A percentile compares a stretch with the other conserved stretches of the same genome.
These are phyloP conservation scores for Asarcornis scutulata DNA, from an alignment of 2,113 vertebrate genomes.

Conservation along the genomic window DNA sequence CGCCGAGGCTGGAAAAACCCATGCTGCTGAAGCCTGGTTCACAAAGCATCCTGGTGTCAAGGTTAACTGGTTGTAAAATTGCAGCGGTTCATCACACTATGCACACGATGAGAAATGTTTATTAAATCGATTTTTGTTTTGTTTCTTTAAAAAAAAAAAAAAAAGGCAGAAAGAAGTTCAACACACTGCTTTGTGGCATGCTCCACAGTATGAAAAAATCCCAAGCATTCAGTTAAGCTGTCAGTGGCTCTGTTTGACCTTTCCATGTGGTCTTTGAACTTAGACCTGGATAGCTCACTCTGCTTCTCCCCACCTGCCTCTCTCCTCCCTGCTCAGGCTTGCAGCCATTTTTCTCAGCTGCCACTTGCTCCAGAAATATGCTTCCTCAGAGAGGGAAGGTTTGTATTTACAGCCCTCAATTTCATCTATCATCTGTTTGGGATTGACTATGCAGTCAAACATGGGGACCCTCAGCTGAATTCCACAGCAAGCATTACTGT, in stretches of 20 bases:
- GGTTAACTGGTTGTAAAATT: constrained; percentile 58
- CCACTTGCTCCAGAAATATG: neutral
- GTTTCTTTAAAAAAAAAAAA: constrained; percentile 38
- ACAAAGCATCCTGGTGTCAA: constrained; percentile 51
- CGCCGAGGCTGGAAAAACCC: constrained; percentile 29
- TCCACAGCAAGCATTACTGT: neutral
- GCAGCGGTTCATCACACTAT: constrained; percentile 59
- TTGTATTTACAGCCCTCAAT: neutral
- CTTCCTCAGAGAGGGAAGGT: neutral
- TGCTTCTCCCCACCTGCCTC: neutral
- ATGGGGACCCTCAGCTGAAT: neutral
- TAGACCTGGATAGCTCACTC: neutral
- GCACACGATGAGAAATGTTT: constrained; percentile 71
- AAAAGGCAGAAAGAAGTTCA: constrained; percentile 65
- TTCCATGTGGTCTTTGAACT: neutral
- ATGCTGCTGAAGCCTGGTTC: constrained; percentile 41
- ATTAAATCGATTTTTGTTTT: constrained; percentile 56
- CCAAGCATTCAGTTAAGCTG: constrained; percentile 69
- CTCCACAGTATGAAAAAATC: constrained; percentile 66
- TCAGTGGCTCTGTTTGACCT: constrained; percentile 62
- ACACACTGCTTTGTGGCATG: constrained; percentile 69
- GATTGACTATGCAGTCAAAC: neutral
- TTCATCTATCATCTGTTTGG: neutral
- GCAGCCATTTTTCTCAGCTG: neutral
- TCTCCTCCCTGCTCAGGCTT: neutral